phyloP scores from a whole-genome alignment of 2,113 vertebrate species.

The Ammodytes marinus region DNA sequence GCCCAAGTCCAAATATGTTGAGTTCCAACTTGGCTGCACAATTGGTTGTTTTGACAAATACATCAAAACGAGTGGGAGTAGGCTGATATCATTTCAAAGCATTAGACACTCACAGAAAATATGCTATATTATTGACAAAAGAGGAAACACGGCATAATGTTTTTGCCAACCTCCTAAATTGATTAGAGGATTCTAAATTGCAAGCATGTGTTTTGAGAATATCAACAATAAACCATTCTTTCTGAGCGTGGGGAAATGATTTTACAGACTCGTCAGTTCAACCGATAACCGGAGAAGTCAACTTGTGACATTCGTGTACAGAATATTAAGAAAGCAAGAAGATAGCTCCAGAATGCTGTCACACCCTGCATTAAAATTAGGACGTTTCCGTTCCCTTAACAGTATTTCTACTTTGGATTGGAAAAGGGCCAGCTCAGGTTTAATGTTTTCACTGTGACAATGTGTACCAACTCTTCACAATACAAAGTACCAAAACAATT shows the following conservation, averaged over 20 bases:
- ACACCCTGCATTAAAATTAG: background rate
- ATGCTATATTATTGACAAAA: background rate
- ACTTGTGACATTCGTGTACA: background rate
- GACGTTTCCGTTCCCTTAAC: background rate
- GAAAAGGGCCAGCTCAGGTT: background rate
- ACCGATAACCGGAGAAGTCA: background rate
- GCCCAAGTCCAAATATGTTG: conserved; percentile 9
- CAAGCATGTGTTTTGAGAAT: background rate
- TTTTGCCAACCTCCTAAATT: background rate
- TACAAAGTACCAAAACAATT: background rate
- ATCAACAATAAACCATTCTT: background rate
- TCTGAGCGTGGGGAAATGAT: background rate
- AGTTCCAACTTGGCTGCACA: conserved; percentile 9
- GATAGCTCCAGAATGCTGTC: background rate
- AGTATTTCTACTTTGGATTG: background rate
- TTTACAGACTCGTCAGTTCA: background rate
- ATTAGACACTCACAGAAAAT: background rate
- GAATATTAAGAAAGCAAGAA: background rate
- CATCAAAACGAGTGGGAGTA: background rate
- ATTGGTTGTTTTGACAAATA: conserved; percentile 6
- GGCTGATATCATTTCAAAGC: conserved; percentile 10
- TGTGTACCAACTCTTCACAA: background rate
- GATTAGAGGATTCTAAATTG: background rate
- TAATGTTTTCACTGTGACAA: background rate
- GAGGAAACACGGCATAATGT: background rate